Conservation (phyloP, 2,113 vertebrate genomes). For the Sminthopsis crassicaudata region DNA sequence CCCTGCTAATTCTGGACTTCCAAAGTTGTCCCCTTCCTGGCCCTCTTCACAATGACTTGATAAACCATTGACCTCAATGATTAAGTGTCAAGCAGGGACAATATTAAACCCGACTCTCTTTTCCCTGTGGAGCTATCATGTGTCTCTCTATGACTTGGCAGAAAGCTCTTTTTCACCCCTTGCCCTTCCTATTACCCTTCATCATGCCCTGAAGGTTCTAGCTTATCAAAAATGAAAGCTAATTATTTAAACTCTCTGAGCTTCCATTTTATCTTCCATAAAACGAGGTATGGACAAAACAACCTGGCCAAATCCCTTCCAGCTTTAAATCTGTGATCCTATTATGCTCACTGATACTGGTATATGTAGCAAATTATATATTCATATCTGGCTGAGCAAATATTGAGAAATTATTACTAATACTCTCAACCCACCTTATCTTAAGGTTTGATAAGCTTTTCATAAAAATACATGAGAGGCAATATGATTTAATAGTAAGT, state of each 20-base stretch:
- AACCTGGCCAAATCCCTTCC: neutral
- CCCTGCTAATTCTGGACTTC: conserved; percentile 76
- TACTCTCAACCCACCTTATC: neutral
- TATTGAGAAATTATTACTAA: neutral
- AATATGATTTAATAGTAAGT: neutral
- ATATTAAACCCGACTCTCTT: conserved; percentile 88
- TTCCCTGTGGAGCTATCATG: conserved; percentile 86
- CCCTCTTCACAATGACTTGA: conserved; percentile 75
- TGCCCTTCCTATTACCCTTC: conserved; percentile 87
- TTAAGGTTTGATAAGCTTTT: neutral
- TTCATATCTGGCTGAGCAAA: neutral
- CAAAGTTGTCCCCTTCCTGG: conserved; percentile 81
- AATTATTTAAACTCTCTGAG: neutral
- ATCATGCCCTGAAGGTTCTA: conserved; percentile 77
- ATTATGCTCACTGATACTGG: neutral
- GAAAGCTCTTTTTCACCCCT: conserved; percentile 87
- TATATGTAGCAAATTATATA: neutral
- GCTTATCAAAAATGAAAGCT: conserved; percentile 49
- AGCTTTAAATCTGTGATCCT: neutral
- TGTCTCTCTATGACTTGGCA: conserved; percentile 83
- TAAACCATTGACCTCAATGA: conserved; percentile 88
- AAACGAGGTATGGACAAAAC: neutral
- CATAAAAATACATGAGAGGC: neutral
- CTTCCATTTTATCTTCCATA: neutral
- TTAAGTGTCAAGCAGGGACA: conserved; percentile 84